Conservation (phyloP, 2,888 invertebrate genomes). For the Polylopha cassiicola region DNA sequence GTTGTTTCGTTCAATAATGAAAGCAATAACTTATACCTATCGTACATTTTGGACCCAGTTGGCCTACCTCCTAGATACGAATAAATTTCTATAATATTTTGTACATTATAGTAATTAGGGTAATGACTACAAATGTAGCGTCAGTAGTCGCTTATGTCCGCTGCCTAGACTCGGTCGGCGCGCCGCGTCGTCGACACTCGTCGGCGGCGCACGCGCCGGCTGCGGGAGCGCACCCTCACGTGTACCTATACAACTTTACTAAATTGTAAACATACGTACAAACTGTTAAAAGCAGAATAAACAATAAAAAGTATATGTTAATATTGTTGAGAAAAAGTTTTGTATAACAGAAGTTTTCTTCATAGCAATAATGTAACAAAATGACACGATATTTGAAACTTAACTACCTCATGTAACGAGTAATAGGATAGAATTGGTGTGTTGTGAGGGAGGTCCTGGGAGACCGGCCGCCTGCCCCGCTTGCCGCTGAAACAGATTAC, state of each 20-base stretch:
- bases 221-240: constrained; percentile 5
- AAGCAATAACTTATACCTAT: constrained; percentile 24
- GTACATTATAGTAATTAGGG: constrained; percentile 20
- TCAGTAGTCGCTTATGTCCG: constrained; percentile 6
- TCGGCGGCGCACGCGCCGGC: not conserved
- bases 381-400: constrained; percentile 62
- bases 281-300: constrained; percentile 45
- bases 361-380: constrained; percentile 59
- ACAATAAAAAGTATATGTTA: constrained; percentile 41
- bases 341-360: constrained; percentile 61
- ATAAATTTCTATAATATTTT: constrained; percentile 24
- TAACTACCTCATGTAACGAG: constrained; percentile 73
- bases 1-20: constrained; percentile 15
- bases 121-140: constrained; percentile 10
- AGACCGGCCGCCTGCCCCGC: constrained; percentile 27
- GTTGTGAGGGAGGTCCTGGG: constrained; percentile 42
- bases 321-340: constrained; percentile 59
- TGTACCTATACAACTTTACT: constrained; percentile 29
- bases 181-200: not conserved
- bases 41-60: constrained; percentile 39
- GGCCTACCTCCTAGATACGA: constrained; percentile 49
- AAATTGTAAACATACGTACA: constrained; percentile 26
- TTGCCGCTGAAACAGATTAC: constrained; percentile 28
- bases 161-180: too few relatives aligned
- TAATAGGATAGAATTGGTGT: constrained; percentile 52